Base-by-base conservation (phyloP, 2,888 invertebrate genomes). In the Miltochrista miniata region DNA sequence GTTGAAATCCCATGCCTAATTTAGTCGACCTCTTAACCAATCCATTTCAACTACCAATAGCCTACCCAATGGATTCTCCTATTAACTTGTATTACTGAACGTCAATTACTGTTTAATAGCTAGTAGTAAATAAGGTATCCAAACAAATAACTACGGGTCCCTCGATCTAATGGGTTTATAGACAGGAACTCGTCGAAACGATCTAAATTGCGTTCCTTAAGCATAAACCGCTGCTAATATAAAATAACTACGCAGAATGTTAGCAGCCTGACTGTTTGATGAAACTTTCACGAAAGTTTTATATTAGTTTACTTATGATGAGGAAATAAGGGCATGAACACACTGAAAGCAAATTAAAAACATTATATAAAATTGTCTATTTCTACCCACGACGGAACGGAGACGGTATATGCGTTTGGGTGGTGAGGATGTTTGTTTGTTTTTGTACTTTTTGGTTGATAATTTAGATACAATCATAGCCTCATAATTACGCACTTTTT, bases 71-170 rank as follows among this genome's bases (percentile, higher is more conserved):
- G n/a, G n/a, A n/a, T n/a, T 43, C 43, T 50, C 35, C 5, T 18
- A 7, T 13, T 15, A 38, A 38, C 14, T 51, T 30, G 45, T 45
- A 58, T 12, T 35, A 35, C 13, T 36, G 14, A 36, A 49, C 43
- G 15, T 56, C 58, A 38, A 58, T 55, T 51, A 58, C 15, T 12
- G 12, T 24, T 54, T 56, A 35, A 52, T 65, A 49, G 53, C 48
- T 4, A 24, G 18, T 24, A 24, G 18, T 44, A 48, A 58, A 60
- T 48, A 54, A 53, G 51, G 36, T 12, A 37, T 42, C 31, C 43
- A 54, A 60, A 55, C 54, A 12, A 41, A 11, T 37, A 54, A 41
- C 53, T 46, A 56, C 61, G 54, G 46, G 53, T 15, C 50, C 53
- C 49, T 41, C 41, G 8, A 8, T n/a, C 11, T 38, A 38, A 18